A percentile compares a stretch with the other conserved stretches of the same genome.
Conservation (phyloP, 1,140 invertebrate species). For the Meloidogyne floridensis region DNA sequence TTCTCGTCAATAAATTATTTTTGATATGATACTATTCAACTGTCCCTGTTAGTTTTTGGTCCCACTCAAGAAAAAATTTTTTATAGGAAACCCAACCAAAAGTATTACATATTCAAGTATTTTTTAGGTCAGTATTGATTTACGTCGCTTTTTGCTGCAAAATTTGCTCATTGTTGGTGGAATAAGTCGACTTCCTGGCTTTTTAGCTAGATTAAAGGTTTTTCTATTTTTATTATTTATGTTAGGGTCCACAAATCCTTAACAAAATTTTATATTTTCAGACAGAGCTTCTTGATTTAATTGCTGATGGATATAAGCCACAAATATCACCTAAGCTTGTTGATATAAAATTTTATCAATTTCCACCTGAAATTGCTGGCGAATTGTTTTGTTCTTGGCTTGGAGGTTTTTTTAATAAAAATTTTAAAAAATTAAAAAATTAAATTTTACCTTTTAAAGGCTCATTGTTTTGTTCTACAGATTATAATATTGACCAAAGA, state of each 20-base stretch:
- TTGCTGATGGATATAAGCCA: slow-evolving; percentile 21
- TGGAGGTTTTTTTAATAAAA: slow-evolving; percentile 28
- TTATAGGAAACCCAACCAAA: neutral
- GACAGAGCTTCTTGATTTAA: slow-evolving; percentile 30
- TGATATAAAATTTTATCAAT: slow-evolving; percentile 46
- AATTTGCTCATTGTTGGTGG: slow-evolving; percentile 45
- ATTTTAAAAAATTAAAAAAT: neutral
- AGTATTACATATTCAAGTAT: neutral
- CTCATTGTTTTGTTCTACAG: slow-evolving; percentile 39
- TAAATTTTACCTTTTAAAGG: slow-evolving; percentile 17
- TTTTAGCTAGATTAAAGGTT: slow-evolving; percentile 32
- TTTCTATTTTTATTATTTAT: neutral
- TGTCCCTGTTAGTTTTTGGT: too few relatives aligned
- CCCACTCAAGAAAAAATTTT: too few relatives aligned
- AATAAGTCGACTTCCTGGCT: slow-evolving; percentile 43
- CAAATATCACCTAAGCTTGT: slow-evolving; percentile 6
- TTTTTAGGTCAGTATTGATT: slow-evolving; percentile 49
- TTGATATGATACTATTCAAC: too few relatives aligned
- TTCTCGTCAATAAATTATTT: neutral
- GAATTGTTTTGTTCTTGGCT: slow-evolving; percentile 46
- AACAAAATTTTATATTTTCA: neutral
- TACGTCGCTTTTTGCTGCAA: slow-evolving; percentile 39
- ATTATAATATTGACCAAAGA: slow-evolving; percentile 30
- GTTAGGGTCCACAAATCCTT: neutral
- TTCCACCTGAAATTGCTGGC: slow-evolving; percentile 25